These are phyloP conservation scores for Salvelinus fontinalis DNA, from an alignment of 2,113 vertebrate species.

Conservation along the genomic window DNA sequence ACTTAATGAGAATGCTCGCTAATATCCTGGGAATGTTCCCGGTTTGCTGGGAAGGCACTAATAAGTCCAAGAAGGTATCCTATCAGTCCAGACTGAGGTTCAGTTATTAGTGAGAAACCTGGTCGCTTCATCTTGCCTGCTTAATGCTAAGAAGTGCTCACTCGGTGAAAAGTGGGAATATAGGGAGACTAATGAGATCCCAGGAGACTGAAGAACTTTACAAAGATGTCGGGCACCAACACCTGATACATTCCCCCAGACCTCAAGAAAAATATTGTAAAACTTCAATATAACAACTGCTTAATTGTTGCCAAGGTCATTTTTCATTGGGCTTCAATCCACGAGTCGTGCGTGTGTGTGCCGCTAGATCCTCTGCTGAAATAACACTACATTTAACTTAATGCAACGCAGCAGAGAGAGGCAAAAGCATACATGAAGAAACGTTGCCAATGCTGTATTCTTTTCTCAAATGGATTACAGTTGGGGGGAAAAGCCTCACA, in stretches of 20 bases:
- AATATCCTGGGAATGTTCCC: too few species aligned
- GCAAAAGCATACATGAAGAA: slow-evolving; percentile 32
- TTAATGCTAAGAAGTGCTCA: slow-evolving; percentile 73
- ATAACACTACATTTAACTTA: slow-evolving; percentile 65
- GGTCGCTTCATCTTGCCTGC: slow-evolving; percentile 61
- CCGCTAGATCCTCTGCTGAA: slow-evolving; percentile 38
- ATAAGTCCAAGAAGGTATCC: slow-evolving; percentile 60
- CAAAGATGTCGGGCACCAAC: slow-evolving; percentile 61
- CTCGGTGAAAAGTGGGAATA: slow-evolving; percentile 70
- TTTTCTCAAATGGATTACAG: slow-evolving; percentile 26
- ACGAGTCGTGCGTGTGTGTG: slow-evolving; percentile 16
- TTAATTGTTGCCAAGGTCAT: slow-evolving; percentile 65
- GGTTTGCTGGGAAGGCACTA: slow-evolving; percentile 43
- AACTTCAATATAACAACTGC: slow-evolving; percentile 61
- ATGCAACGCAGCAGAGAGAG: slow-evolving; percentile 34
- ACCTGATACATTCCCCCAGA: slow-evolving; percentile 64
- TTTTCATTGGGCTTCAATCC: slow-evolving; percentile 61
- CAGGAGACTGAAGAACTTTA: slow-evolving; percentile 67
- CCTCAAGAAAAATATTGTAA: slow-evolving; percentile 66
- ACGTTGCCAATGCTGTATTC: slow-evolving; percentile 35
- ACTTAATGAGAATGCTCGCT: too few species aligned
- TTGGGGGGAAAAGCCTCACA: neutral
- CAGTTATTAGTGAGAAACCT: slow-evolving; percentile 63
- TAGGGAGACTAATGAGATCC: slow-evolving; percentile 77
- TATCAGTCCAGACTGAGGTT: slow-evolving; percentile 50